Evolutionary conservation across 2,113 vertebrate species (phyloP).

Genomic region (Serilophus lunatus): DNA sequence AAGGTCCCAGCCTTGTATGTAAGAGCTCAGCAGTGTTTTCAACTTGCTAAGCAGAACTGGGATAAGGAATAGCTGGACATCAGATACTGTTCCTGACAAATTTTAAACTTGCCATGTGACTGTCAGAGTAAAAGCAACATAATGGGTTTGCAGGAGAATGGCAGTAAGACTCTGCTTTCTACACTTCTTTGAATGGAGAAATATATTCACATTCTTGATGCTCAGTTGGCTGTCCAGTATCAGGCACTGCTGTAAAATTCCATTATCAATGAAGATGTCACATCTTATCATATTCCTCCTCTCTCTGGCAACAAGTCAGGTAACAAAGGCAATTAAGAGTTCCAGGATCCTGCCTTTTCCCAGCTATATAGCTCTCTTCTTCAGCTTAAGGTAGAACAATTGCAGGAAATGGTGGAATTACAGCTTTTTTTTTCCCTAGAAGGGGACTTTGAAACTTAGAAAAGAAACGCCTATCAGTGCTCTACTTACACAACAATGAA

Average conservation of each 20-base stretch:
- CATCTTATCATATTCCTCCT: background rate
- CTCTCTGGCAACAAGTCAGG: conserved; percentile 61
- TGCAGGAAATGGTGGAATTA: conserved; percentile 79
- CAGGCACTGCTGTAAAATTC: conserved; percentile 63
- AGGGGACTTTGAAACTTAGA: conserved; percentile 68
- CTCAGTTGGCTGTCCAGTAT: background rate
- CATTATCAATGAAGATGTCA: conserved; percentile 48
- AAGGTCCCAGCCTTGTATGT: background rate
- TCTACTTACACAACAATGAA: conserved; percentile 70
- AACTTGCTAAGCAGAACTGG: background rate
- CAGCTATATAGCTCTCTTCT: conserved; percentile 68
- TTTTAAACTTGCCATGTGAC: background rate
- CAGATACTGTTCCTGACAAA: background rate
- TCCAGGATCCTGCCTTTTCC: conserved; percentile 74
- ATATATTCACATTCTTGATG: background rate
- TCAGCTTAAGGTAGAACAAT: conserved; percentile 79
- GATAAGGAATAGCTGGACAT: background rate
- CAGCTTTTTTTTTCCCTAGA: conserved; percentile 68
- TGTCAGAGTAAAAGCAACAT: background rate
- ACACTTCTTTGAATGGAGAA: background rate
- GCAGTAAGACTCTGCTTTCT: background rate
- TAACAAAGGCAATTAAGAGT: conserved; percentile 71
- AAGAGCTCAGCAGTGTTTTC: background rate
- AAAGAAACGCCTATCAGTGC: conserved; percentile 63
- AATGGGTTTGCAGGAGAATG: background rate